A percentile compares a stretch with the other conserved stretches of the same genome.
These are phyloP conservation scores for Clarias platycephalus DNA, from an alignment of 2,797 vertebrate species.

Conservation along the genomic window DNA sequence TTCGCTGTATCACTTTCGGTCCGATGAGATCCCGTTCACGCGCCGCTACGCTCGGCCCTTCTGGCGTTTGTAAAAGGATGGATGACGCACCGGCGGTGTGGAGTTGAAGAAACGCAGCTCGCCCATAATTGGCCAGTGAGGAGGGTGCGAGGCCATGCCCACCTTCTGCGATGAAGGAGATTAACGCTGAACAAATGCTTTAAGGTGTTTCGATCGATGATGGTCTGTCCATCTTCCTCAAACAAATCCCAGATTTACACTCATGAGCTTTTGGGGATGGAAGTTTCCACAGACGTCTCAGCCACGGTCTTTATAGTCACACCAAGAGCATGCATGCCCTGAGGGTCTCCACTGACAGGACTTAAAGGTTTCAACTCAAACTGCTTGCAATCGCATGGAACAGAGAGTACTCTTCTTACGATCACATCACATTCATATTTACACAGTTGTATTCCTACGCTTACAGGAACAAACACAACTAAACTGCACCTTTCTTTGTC, in stretches of 20 bases:
- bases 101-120: slow-evolving; percentile 71
- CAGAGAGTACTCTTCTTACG: neutral
- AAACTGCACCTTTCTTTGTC: neutral
- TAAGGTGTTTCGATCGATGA: slow-evolving; percentile 24
- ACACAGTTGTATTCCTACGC: neutral
- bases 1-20: slow-evolving; percentile 57
- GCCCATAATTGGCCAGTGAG: slow-evolving; percentile 43
- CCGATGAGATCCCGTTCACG: slow-evolving; percentile 73
- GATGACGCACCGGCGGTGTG: slow-evolving; percentile 76
- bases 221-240: slow-evolving; percentile 21
- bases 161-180: slow-evolving; percentile 32
- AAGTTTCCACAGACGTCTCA: slow-evolving; percentile 62
- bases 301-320: slow-evolving; percentile 27
- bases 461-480: neutral
- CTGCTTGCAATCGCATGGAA: neutral
- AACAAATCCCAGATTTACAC: slow-evolving; percentile 36
- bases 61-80: slow-evolving; percentile 73
- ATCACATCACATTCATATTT: neutral
- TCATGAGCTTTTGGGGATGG: slow-evolving; percentile 39
- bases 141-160: slow-evolving; percentile 37
- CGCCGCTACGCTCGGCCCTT: slow-evolving; percentile 78
- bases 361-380: neutral
- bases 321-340: neutral
- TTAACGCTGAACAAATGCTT: slow-evolving; percentile 28
- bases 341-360: neutral